Conservation (phyloP, 2,797 vertebrate genomes). For the Enteromius treurensis region DNA sequence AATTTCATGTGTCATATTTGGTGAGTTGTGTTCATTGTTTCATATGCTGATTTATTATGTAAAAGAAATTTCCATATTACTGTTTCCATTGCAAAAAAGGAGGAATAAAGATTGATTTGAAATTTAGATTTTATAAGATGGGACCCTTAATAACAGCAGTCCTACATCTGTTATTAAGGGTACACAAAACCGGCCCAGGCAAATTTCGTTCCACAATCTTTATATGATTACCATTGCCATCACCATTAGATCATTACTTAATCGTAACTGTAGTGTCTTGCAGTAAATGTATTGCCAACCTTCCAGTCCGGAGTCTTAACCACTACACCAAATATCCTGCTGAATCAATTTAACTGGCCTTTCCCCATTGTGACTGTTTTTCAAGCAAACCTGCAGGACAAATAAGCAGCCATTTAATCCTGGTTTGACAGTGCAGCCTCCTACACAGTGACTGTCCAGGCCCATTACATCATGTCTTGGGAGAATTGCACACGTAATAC, state of each 20-base stretch:
- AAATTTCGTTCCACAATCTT: background rate
- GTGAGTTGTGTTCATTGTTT: slow-evolving; percentile 43
- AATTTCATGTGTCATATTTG: slow-evolving; percentile 43
- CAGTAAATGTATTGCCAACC: background rate
- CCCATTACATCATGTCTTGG: slow-evolving; percentile 43
- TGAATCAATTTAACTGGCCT: slow-evolving; percentile 16
- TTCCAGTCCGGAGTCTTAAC: background rate
- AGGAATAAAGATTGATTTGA: background rate
- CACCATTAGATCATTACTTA: background rate
- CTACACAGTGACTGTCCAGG: slow-evolving; percentile 41
- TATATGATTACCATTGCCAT: background rate
- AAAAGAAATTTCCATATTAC: background rate
- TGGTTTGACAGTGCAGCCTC: slow-evolving; percentile 33
- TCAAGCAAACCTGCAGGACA: slow-evolving; percentile 25
- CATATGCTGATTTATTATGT: slow-evolving; percentile 38
- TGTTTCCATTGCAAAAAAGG: background rate
- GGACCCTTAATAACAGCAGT: background rate
- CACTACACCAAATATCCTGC: background rate
- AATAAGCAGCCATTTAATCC: slow-evolving; percentile 39
- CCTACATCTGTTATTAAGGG: background rate
- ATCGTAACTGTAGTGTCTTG: background rate
- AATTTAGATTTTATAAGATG: slow-evolving; percentile 3
- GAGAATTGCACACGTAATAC: slow-evolving; percentile 30
- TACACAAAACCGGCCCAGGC: background rate
- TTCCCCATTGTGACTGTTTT: slow-evolving; percentile 14